Percentiles rank a stretch among this genome's conserved stretches.
Conservation (phyloP, 2,797 vertebrate genomes). For the Rhinatrema bivittatum region DNA sequence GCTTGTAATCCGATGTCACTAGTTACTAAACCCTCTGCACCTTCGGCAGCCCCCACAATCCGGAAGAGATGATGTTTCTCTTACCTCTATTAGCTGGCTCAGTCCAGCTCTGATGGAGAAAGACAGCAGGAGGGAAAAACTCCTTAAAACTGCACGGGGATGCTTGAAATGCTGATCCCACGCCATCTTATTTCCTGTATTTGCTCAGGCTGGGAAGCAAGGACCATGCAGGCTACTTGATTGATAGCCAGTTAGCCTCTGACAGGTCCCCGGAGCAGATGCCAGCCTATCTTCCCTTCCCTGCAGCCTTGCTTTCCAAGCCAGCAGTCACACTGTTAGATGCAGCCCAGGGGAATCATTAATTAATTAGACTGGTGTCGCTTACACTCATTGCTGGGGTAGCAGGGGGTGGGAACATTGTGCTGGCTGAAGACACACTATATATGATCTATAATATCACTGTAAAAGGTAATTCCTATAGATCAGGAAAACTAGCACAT, state of each 20-base stretch:
- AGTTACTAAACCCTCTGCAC: too few species aligned
- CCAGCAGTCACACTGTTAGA: background rate
- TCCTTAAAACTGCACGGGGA: background rate
- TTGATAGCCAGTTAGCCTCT: background rate
- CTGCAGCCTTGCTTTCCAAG: background rate
- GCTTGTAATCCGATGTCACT: background rate
- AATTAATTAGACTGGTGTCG: constrained; percentile 41
- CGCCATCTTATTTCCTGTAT: constrained; percentile 26
- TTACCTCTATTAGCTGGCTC: constrained; percentile 42
- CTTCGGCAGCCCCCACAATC: rapidly evolving
- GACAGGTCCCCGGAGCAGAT: background rate
- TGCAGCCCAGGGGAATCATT: constrained; percentile 12
- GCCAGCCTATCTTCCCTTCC: background rate
- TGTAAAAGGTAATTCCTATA: too few species aligned
- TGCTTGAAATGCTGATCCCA: constrained; percentile 9
- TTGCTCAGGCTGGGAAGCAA: background rate
- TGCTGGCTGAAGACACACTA: too few species aligned
- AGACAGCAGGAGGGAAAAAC: constrained; percentile 9
- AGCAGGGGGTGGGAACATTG: background rate
- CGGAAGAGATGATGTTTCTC: background rate
- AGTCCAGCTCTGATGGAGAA: constrained; percentile 5
- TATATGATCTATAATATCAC: too few species aligned
- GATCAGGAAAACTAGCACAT: too few species aligned
- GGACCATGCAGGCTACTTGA: background rate
- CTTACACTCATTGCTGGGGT: constrained; percentile 1